Percentiles rank a stretch among this genome's conserved stretches.
These are phyloP conservation scores for Cordilura impudica DNA, from an alignment of 2,888 invertebrate genomes.

Conservation along the genomic window DNA sequence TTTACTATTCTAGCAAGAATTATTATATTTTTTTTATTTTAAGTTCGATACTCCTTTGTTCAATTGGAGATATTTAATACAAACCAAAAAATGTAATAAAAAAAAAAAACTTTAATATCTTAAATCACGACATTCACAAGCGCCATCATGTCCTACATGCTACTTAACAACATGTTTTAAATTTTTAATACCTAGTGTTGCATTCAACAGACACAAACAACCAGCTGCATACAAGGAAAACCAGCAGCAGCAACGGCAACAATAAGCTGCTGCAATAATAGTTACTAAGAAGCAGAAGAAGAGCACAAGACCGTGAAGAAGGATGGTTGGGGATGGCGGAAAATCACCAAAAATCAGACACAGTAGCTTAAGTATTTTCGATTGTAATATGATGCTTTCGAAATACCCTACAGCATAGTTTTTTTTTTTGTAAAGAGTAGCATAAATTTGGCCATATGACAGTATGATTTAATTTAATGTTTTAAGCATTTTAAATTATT, in stretches of 20 bases:
- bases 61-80: conserved; percentile 26
- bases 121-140: conserved; percentile 63
- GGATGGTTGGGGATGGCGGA: not conserved
- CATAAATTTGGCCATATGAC: no score
- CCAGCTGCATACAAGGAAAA: conserved; percentile 1
- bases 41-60: conserved; percentile 26
- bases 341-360: conserved; percentile 21
- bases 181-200: conserved; percentile 60
- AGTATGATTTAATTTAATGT: no score
- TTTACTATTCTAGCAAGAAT: conserved; percentile 44
- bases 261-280: conserved; percentile 52
- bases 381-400: conserved; percentile 33
- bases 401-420: conserved; percentile 1
- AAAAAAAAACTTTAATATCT: conserved; percentile 56
- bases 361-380: conserved; percentile 44
- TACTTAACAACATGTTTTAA: conserved; percentile 63
- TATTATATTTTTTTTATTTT: conserved; percentile 20
- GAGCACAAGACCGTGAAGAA: conserved; percentile 3
- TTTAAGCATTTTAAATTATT: no score
- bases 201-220: conserved; percentile 54
- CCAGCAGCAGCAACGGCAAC: conserved; percentile 20
- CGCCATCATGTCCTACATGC: conserved; percentile 63
- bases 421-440: no score
- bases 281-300: conserved; percentile 38
- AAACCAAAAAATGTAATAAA: not conserved